Evolutionary conservation across 1,140 invertebrate genomes (phyloP), one percentile per base, ranked within the genome.

Genomic region (Saccostrea echinata): DNA sequence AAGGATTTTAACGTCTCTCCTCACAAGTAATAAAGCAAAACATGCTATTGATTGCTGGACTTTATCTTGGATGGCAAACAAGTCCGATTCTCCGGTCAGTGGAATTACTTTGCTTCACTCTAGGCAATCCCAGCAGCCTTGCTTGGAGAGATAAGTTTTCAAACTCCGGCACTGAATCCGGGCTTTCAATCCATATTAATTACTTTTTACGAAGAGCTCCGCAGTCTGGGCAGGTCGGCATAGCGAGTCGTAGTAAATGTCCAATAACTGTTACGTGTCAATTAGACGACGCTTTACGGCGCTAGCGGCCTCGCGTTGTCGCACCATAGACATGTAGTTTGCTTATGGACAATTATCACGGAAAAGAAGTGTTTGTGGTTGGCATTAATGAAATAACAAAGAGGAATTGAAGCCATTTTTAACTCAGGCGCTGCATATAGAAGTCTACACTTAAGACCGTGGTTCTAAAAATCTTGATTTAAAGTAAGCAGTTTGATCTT

Each of bases 281-380:
- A 76, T 76, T 76, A 30, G 24, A 33, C 27, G 68, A 2, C 27
- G 30, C 68, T 76, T 76, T 33, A 27, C 30, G 68, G 68, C 68
- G 68, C 68, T 76, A 27, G 16, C 27, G 24, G 68, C 9, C 68
- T 76, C 68, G 13, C 27, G 24, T 11, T 76, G 68, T 76, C 68
- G 27, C 13, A 16, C 24, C 27, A 33, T 11, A 33, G 24, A 30
- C 68, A 33, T 76, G 30, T 33, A 33, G 68, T 76, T 76, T 76
- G 68, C 68, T 76, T 76, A 76, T 76, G 68, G 30, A 76, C 68
- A 76, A 76, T 76, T 76, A 76, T 27, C 68, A 76, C 68, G 68
- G 68, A 27, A 33, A 76, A 76, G 68, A 76, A 12, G 68, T 33
- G 68, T 30, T 76, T 76, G 68, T 76, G 27, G 68, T 16, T 76